A percentile compares a stretch with the other conserved stretches of the same genome.
Conservation (phyloP, 2,797 vertebrate species). For the Apodemus agrarius region DNA sequence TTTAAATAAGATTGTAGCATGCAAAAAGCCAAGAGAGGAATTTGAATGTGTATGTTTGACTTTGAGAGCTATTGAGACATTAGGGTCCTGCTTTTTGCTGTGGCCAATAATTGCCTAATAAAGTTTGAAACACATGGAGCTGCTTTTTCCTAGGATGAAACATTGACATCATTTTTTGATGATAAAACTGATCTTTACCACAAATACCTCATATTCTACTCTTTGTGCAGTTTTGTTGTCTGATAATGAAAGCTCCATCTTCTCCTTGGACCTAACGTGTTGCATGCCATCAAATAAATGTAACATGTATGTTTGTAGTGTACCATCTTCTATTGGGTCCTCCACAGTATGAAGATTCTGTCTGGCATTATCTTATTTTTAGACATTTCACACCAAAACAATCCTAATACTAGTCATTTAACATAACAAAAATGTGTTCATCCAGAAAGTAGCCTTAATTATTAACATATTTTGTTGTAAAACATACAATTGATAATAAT, state of each 20-base stretch:
- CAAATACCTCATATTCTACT: background rate
- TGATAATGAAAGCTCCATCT: background rate
- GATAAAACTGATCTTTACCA: background rate
- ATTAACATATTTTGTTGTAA: conserved; percentile 1
- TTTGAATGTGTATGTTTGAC: background rate
- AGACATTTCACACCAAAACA: background rate
- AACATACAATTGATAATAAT: background rate
- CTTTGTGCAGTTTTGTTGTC: background rate
- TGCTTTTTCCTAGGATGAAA: background rate
- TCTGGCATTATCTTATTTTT: background rate
- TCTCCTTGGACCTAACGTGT: background rate
- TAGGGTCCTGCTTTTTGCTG: background rate
- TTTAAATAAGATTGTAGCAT: background rate
- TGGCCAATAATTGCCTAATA: background rate
- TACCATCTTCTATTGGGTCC: background rate
- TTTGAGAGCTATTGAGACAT: background rate
- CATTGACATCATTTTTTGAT: background rate
- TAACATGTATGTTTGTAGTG: background rate
- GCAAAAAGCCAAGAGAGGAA: background rate
- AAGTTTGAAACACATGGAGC: background rate
- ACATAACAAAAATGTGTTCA: background rate
- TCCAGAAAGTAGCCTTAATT: background rate
- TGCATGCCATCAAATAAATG: background rate
- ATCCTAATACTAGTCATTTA: background rate
- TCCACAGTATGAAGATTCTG: background rate